Conservation (phyloP, 1,140 invertebrate species). For the Nymphalis io region DNA sequence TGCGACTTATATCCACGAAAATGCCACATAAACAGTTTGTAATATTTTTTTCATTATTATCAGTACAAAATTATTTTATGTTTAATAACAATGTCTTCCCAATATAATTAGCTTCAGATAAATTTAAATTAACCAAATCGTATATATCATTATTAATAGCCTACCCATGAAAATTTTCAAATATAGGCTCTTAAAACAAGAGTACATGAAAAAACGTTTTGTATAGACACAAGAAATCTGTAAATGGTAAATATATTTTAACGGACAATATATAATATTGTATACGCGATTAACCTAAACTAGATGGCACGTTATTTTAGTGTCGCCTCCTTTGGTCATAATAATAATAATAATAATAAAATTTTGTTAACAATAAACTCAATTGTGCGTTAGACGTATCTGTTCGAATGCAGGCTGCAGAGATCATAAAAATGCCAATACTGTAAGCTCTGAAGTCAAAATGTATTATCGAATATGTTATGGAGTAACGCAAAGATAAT, state of each 20-base stretch:
- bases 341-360: slow-evolving; percentile 64
- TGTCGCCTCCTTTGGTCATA: slow-evolving; percentile 78
- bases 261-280: slow-evolving; percentile 81
- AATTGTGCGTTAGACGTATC: slow-evolving; percentile 72
- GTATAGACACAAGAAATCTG: slow-evolving; percentile 81
- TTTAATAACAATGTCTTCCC: slow-evolving; percentile 53
- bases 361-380: slow-evolving; percentile 66
- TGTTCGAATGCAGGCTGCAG: slow-evolving; percentile 28
- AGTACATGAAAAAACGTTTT: slow-evolving; percentile 80
- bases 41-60: slow-evolving; percentile 31
- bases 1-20: slow-evolving; percentile 51
- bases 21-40: slow-evolving; percentile 57
- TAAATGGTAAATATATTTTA: slow-evolving; percentile 82
- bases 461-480: slow-evolving; percentile 25
- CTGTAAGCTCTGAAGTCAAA: slow-evolving; percentile 24
- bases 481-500: slow-evolving; percentile 46
- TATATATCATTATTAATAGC: slow-evolving; percentile 62
- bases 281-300: slow-evolving; percentile 81
- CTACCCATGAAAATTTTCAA: slow-evolving; percentile 69
- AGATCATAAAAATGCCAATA: slow-evolving; percentile 27
- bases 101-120: slow-evolving; percentile 60
- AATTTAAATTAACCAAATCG: slow-evolving; percentile 64
- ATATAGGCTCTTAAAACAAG: slow-evolving; percentile 82
- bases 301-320: slow-evolving; percentile 81
- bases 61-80: slow-evolving; percentile 60